Conservation (phyloP, 2,888 invertebrate genomes). For the Ormyrus pomaceus region DNA sequence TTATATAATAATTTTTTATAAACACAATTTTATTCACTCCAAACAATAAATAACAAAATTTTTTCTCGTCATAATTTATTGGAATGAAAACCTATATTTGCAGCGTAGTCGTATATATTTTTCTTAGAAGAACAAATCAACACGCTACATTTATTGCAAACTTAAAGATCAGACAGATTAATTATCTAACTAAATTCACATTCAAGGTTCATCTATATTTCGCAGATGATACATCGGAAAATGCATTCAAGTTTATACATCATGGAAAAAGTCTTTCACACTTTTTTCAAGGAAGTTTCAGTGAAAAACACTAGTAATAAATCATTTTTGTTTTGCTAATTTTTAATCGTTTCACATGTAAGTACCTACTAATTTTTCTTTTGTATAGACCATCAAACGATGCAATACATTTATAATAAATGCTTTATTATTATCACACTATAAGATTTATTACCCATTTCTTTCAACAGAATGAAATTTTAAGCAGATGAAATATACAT, state of each 20-base stretch:
- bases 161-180: slow-evolving; percentile 43
- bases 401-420: slow-evolving; percentile 49
- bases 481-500: slow-evolving; percentile 43
- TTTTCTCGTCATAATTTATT: slow-evolving; percentile 59
- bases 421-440: slow-evolving; percentile 44
- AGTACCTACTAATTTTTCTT: not conserved
- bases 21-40: slow-evolving; percentile 64
- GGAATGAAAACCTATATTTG: slow-evolving; percentile 61
- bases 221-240: slow-evolving; percentile 15
- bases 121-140: slow-evolving; percentile 42
- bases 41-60: slow-evolving; percentile 64
- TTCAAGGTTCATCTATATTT: slow-evolving; percentile 39
- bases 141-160: slow-evolving; percentile 44
- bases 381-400: slow-evolving; percentile 37
- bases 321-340: slow-evolving; percentile 28
- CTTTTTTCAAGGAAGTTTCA: slow-evolving; percentile 40
- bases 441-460: slow-evolving; percentile 38
- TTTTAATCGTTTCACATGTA: slow-evolving; percentile 35
- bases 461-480: slow-evolving; percentile 41
- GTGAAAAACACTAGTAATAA: slow-evolving; percentile 46
- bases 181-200: slow-evolving; percentile 46
- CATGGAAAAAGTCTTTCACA: slow-evolving; percentile 24
- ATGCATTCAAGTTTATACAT: slow-evolving; percentile 30
- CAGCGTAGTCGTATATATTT: slow-evolving; percentile 42
- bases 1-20: slow-evolving; percentile 35